phyloP scores from a whole-genome alignment of 2,888 invertebrate genomes.

The Pelosia muscerda region DNA sequence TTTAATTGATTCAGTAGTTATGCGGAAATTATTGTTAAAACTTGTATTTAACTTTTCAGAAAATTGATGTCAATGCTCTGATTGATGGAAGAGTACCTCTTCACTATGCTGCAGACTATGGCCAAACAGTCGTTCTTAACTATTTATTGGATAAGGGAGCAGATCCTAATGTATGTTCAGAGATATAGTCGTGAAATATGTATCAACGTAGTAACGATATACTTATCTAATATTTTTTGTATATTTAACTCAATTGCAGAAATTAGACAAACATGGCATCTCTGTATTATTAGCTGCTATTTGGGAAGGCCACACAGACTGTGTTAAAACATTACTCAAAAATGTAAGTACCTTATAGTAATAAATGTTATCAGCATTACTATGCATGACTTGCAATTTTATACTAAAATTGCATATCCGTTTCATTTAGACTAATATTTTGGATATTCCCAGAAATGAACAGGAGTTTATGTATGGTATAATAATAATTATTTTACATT shows the following conservation, averaged over 20 bases:
- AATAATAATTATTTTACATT: no score
- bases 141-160: conserved; percentile 96
- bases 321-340: conserved; percentile 95
- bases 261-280: conserved; percentile 97
- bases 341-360: conserved; percentile 89
- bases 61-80: conserved; percentile 94
- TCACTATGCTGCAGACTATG: conserved; percentile 98
- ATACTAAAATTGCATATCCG: not conserved
- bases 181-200: not conserved
- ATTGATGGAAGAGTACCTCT: conserved; percentile 96
- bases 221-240: conserved; percentile 10
- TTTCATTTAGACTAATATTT: not conserved
- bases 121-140: conserved; percentile 95
- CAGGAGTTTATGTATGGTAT: not conserved
- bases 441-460: not conserved
- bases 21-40: not conserved
- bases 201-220: no score
- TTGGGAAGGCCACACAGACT: conserved; percentile 98
- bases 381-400: conserved; percentile 42
- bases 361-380: conserved; percentile 11
- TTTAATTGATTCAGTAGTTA: not conserved
- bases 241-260: conserved; percentile 85
- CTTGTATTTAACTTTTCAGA: conserved; percentile 77
- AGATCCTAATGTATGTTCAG: conserved; percentile 92
- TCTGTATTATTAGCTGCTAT: conserved; percentile 97